Conservation (phyloP, 2,797 vertebrate genomes). For the Gobionotothen gibberifrons region DNA sequence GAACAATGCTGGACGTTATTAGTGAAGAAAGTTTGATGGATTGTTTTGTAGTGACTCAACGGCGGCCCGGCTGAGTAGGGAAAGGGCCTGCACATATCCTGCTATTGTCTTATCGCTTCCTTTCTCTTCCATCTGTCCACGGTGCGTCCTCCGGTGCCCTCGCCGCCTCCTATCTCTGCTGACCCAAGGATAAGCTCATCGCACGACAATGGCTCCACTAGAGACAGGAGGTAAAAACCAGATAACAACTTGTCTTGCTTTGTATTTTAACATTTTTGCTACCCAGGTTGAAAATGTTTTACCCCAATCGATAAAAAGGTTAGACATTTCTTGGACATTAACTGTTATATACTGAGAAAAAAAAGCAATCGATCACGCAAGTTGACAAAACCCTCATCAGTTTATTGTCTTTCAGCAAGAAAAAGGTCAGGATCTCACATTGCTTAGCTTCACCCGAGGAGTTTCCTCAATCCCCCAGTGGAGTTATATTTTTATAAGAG, state of each 20-base stretch:
- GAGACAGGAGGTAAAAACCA: slow-evolving; percentile 46
- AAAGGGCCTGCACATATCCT: slow-evolving; percentile 70
- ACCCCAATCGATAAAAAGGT: neutral
- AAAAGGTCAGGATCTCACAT: slow-evolving; percentile 83
- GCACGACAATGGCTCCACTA: slow-evolving; percentile 46
- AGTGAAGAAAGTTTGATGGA: slow-evolving; percentile 37
- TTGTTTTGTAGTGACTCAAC: slow-evolving; percentile 63
- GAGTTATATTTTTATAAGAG: slow-evolving; percentile 70
- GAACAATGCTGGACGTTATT: slow-evolving; percentile 36
- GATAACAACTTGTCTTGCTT: slow-evolving; percentile 28
- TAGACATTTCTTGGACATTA: neutral
- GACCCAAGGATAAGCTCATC: slow-evolving; percentile 60
- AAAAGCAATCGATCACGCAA: slow-evolving; percentile 19
- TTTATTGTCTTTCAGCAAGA: slow-evolving; percentile 86
- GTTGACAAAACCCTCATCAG: slow-evolving; percentile 83
- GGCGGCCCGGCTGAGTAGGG: slow-evolving; percentile 43
- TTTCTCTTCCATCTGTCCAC: slow-evolving; percentile 77
- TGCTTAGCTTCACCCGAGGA: slow-evolving; percentile 76
- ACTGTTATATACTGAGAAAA: neutral
- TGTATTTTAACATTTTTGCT: neutral
- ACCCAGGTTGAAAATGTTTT: neutral
- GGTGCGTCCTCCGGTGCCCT: slow-evolving; percentile 67
- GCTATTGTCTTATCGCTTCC: slow-evolving; percentile 76
- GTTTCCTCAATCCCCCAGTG: slow-evolving; percentile 69
- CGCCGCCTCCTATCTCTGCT: slow-evolving; percentile 50